Base-by-base conservation (phyloP, 2,797 vertebrate species). In the Telmatherina bonti region DNA sequence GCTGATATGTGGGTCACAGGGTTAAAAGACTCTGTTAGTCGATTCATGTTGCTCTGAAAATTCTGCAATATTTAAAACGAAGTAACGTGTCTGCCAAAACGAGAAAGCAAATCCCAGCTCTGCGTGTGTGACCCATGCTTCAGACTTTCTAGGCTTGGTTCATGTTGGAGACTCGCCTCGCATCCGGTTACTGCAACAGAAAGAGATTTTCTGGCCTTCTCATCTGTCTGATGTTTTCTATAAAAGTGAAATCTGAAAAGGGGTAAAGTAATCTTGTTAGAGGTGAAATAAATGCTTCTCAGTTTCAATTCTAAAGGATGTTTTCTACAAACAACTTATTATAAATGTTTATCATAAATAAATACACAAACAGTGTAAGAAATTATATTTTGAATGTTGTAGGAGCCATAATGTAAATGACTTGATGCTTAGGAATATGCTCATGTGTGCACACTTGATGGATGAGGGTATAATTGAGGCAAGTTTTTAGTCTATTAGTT, bases 1-100 rank as follows among this genome's bases (percentile, higher is more conserved):
- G 20, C 29, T 2, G 22, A 20, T 55, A 78, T 74, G 45, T 61
- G 58, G 65, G 67, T 59, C 52, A 36, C n/a, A 15, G 6, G 49
- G 58, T 70, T 53, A 61, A 24, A 51, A 61, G 79, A 62, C 9
- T 47, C 20, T 55, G 30, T 38, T 22, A 24, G 52, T 52, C 15
- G 45, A 30, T 15, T 51, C 5, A 8, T 18, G 41, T 54, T 18
- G 22, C 43, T 62, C 33, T 33, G 18, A 43, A 62, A 49, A 29
- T n/a, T 22, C 22, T 27, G 52, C 26, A 54, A 16, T 16, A 38
- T 47, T 30, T 35, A 33, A 57, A 35, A n/a, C 27, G 43, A 45
- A 67, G 9, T 33, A n/a, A 41, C 4, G 15, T 13, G 6, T 16
- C 15, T 4, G 35, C 26, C 45, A 26, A 52, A 30, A 41, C 2